Base-by-base conservation (phyloP, 2,797 vertebrate genomes). In the Hyperoplus lanceolatus region DNA sequence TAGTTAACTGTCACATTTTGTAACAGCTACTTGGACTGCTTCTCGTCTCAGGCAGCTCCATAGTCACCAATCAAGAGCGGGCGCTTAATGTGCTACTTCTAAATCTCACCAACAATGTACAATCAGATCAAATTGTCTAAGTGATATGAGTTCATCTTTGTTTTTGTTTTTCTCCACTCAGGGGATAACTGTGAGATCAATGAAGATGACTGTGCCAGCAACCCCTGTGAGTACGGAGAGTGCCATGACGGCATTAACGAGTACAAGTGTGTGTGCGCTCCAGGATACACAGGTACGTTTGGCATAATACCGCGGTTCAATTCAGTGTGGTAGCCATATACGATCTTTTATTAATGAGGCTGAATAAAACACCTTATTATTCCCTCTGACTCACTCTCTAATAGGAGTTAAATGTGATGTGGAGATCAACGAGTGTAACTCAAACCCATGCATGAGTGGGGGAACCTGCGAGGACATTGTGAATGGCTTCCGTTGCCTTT, bases 151-250 rank as follows among this genome's bases (percentile, higher is more conserved):
- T 11, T 38, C 1, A 38, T 36, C 14, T 21, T 68, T 15, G 6
- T 7, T n/a, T 1, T 11, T 21, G 21, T 21, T 62, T 53, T 77
- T 14, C 29, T 48, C 45, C 73, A 1, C 14, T 57, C 77, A 99
- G 98, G 98, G 15, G 75, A 94, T 75, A 98, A 99, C 85, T 99
- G 98, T 93, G 97, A 99, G 87, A 96, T 95, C 75, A 98, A 99
- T 89, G 93, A 96, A 48, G 95, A 99, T 36, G 98, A 99, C 89
- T 99, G 98, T 77, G 96, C 95, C 29, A 97, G 94, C 87, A 97
- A 95, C 87, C 98, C 97, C 0, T 99, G 98, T 80, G 79, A 95
- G 64, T 92, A 96, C 0, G 98, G 98, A 73, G 93, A 92, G 72
- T 99, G 98, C 72, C 91, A 96, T 21, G 98, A 99, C 45, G 97